Evolutionary conservation across 2,888 invertebrate genomes (phyloP).

Genomic region (Lamellibrachia satsuma): DNA sequence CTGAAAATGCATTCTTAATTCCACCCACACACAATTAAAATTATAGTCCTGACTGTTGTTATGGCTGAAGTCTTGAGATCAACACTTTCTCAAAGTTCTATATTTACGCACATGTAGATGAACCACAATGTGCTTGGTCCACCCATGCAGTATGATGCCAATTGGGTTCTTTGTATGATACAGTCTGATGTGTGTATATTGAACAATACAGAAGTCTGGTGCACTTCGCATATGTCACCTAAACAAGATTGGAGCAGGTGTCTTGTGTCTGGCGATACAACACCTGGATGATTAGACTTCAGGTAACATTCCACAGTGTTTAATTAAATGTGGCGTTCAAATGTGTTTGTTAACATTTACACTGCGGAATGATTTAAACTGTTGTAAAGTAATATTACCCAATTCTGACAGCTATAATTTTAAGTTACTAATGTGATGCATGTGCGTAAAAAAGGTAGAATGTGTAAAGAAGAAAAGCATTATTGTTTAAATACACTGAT

Average conservation of each 20-base stretch:
- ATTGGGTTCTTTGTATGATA: background rate
- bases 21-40: background rate
- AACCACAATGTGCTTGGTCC: background rate
- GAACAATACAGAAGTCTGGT: background rate
- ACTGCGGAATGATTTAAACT: background rate
- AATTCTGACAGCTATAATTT: background rate
- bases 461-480: background rate
- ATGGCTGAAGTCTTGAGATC: background rate
- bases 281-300: background rate
- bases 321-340: background rate
- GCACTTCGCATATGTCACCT: background rate
- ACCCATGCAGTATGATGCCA: background rate
- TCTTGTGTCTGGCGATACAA: background rate
- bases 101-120: background rate
- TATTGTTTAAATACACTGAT: background rate
- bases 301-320: constrained; percentile 1
- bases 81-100: background rate
- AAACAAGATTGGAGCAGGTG: background rate
- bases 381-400: background rate
- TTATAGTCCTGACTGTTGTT: background rate
- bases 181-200: background rate
- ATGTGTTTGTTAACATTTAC: background rate
- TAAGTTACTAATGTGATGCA: background rate
- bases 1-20: background rate
- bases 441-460: background rate